A percentile compares a stretch with the other conserved stretches of the same genome.
Conservation (phyloP, 2,113 vertebrate genomes). For the Lamprotornis superbus region DNA sequence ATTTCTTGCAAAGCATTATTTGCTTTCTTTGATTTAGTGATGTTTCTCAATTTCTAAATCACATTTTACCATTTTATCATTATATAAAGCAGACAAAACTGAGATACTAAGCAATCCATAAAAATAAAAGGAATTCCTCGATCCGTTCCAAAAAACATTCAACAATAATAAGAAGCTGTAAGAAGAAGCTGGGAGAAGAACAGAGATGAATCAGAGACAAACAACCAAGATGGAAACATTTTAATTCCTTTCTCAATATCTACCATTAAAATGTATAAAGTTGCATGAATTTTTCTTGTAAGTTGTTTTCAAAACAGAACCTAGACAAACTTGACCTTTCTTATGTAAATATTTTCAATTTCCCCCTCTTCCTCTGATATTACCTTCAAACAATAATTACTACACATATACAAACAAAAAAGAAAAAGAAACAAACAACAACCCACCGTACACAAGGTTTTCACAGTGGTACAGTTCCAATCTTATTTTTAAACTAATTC, state of each 20-base stretch:
- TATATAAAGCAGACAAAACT: background rate
- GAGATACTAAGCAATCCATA: background rate
- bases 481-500: background rate
- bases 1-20: background rate
- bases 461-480: background rate
- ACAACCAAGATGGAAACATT: background rate
- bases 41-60: background rate
- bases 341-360: background rate
- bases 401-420: background rate
- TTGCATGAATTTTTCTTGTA: background rate
- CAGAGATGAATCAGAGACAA: background rate
- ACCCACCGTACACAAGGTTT: accelerated
- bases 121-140: background rate
- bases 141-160: background rate
- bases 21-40: background rate
- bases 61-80: background rate
- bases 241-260: background rate
- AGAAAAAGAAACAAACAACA: accelerated
- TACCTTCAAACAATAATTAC: background rate
- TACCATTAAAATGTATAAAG: background rate
- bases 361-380: background rate
- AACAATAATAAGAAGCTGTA: background rate
- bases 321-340: background rate
- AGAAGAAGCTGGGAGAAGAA: background rate
- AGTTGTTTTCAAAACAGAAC: background rate